These are phyloP conservation scores for Metalampra italica DNA, from an alignment of 2,888 invertebrate genomes.

Conservation along the genomic window DNA sequence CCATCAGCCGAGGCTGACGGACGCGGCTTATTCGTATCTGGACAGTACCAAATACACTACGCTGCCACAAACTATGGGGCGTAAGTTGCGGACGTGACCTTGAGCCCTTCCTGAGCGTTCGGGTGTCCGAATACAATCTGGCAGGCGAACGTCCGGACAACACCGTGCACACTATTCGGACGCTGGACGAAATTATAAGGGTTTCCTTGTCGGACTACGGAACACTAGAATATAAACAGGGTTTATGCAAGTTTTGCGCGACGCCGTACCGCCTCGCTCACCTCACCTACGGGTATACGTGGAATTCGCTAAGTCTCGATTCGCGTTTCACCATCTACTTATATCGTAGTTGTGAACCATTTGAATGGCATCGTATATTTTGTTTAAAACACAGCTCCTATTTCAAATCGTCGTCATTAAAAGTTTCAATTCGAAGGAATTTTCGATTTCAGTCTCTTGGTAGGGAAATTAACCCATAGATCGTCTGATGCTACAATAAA, in stretches of 20 bases:
- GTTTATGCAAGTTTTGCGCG: slow-evolving; percentile 17
- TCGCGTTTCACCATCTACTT: not conserved
- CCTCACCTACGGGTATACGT: not conserved
- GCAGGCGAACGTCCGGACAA: too few relatives aligned
- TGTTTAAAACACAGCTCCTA: not conserved
- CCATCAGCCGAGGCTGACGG: too few relatives aligned
- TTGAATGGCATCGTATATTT: slow-evolving; percentile 3
- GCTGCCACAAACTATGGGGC: too few relatives aligned
- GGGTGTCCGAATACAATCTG: too few relatives aligned
- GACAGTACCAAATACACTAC: too few relatives aligned
- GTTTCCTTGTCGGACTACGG: not conserved
- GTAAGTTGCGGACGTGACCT: too few relatives aligned
- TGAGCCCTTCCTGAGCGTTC: too few relatives aligned
- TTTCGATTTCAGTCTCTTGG: not conserved
- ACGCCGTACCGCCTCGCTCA: not conserved
- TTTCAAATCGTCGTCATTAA: not conserved
- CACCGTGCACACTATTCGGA: too few relatives aligned
- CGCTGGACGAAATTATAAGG: too few relatives aligned
- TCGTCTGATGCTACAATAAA: not conserved
- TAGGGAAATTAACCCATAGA: not conserved
- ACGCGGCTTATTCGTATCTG: too few relatives aligned
- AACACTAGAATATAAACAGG: not conserved
- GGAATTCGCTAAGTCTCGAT: slow-evolving; percentile 2
- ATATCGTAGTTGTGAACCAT: not conserved
- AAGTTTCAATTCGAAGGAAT: not conserved